A percentile compares a stretch with the other conserved stretches of the same genome.
Conservation (phyloP, 1,140 invertebrate species). For the Neoseiulus cucumeris region DNA sequence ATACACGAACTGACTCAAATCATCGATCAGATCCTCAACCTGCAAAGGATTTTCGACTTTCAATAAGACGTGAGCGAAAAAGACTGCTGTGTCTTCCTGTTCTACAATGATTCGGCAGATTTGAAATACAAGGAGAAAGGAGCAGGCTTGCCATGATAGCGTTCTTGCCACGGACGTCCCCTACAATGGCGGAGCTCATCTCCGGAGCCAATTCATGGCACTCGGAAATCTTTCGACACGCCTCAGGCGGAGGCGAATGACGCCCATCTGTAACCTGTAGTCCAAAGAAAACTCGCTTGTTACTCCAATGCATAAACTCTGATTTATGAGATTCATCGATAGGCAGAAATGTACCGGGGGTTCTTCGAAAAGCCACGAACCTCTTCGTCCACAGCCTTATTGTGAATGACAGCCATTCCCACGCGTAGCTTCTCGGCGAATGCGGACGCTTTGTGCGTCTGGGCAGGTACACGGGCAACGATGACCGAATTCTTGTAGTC, state of each 20-base stretch:
- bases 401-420: conserved; percentile 93
- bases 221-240: not conserved
- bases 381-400: conserved; percentile 43
- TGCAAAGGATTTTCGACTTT: no score
- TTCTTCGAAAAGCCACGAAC: not conserved
- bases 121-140: no score
- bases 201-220: not conserved
- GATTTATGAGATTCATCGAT: no score
- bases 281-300: no score
- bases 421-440: conserved; percentile 86
- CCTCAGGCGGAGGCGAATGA: conserved; percentile 33
- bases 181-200: conserved; percentile 72
- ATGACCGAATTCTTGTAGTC: conserved; percentile 98
- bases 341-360: no score
- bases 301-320: no score
- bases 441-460: conserved; percentile 91
- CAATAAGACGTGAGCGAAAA: no score
- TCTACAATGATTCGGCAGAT: no score
- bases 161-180: conserved; percentile 85
- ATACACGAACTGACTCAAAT: conserved; percentile 84
- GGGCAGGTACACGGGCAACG: conserved; percentile 88
- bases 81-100: no score
- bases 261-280: conserved; percentile 38
- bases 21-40: conserved; percentile 58
- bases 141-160: conserved; percentile 69